These are phyloP conservation scores for Parazoanthus darwini DNA, from an alignment of 92 coral and sea anemone genomes.

Conservation along the genomic window DNA sequence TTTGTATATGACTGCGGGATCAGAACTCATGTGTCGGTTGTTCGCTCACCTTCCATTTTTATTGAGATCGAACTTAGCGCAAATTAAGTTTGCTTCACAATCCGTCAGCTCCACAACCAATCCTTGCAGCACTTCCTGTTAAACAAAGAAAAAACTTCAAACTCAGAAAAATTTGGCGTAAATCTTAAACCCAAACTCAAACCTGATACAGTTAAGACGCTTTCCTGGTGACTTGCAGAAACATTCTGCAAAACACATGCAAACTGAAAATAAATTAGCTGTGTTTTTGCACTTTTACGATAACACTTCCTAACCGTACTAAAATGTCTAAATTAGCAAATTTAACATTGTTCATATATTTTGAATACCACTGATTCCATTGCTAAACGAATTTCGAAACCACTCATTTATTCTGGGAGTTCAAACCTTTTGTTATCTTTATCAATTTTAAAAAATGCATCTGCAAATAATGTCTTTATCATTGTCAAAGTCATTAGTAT, in stretches of 20 bases:
- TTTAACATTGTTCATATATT: no score
- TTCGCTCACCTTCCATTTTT: conserved; percentile 80
- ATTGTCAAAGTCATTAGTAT: neutral
- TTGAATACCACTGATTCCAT: no score
- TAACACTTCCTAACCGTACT: no score
- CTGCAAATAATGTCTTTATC: no score
- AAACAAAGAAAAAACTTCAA: neutral
- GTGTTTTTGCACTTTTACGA: no score
- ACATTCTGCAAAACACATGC: no score
- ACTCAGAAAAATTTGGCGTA: neutral
- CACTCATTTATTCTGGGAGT: no score
- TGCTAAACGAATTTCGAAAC: no score
- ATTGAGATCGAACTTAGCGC: conserved; percentile 86
- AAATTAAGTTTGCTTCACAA: conserved; percentile 75
- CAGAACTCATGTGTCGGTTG: neutral
- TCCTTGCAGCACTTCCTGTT: conserved; percentile 85
- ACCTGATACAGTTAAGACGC: neutral
- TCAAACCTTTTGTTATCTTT: neutral
- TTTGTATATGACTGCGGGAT: neutral
- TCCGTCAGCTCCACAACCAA: conserved; percentile 88
- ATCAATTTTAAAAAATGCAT: no score
- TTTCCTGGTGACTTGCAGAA: no score
- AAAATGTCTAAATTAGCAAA: no score
- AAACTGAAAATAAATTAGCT: no score
- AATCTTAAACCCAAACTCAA: neutral